Base-by-base conservation (phyloP, 2,888 invertebrate species). In the Callyntrura sp. region DNA sequence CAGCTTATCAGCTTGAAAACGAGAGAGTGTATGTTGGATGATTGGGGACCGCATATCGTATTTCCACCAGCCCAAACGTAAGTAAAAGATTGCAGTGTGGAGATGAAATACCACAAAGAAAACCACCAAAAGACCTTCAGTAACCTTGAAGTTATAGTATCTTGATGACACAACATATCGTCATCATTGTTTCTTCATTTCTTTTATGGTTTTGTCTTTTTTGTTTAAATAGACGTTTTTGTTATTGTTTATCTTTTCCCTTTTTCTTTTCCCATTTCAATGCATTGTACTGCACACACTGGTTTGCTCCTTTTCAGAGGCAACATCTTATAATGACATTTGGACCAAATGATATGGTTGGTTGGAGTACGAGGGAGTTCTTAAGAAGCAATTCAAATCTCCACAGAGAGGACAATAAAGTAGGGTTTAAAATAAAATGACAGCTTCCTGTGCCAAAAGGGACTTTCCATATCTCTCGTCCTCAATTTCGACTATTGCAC, bases 381-480 rank as follows among this genome's bases (percentile, higher is more conserved):
- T 70, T 43, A n/a, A 65, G n/a, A 14, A 23, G 23, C 9, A 48
- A 9, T 68, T 23, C 62, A 57, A 62, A 82, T 55, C 84, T 70
- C 84, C 17, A n/a, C 14, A 20, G n/a, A 51, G 14, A 25, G 25
- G 28, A 28, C 51, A n/a, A n/a, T 6, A 48, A 8, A 70, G 68
- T n/a, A n/a, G n/a, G n/a, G n/a, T n/a, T 43, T 70, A 70, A 70
- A 70, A 35, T 65, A 28, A 65, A 23, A 65, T 12, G 14, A 51
- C 25, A 25, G 28, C 17, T 35, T 17, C 43, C 43, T 43, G 68
- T 43, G 43, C 35, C 43, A 70, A 70, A 43, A 70, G 11, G 14
- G n/a, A 43, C 68, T 65, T 57, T 17, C 9, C 62, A n/a, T n/a
- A n/a, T 62, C 5, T 62, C 62, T 62, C 57, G 14, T 51, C 11